Conservation (phyloP, 2,888 invertebrate species). For the Phyllotreta striolata region DNA sequence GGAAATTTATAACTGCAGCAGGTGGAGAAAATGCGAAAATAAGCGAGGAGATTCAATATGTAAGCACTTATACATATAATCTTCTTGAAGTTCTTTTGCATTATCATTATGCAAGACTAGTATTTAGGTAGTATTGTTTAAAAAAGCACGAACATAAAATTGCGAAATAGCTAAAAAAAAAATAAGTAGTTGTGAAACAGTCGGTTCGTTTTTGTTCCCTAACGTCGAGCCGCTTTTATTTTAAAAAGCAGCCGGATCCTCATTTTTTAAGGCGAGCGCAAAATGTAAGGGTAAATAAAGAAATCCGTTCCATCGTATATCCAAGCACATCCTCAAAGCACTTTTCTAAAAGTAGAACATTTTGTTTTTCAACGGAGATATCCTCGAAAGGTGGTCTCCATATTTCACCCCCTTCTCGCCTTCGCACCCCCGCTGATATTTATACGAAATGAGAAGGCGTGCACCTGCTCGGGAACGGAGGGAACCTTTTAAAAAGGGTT, state of each 20-base stretch:
- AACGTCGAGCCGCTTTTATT: no score
- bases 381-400: constrained; percentile 29
- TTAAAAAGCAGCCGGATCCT: neutral
- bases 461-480: constrained; percentile 24
- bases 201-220: no score
- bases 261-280: neutral
- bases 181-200: no score
- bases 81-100: no score
- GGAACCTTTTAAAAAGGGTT: constrained; percentile 23
- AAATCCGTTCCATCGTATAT: constrained; percentile 18
- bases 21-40: no score
- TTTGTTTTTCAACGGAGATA: constrained; percentile 28
- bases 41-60: no score
- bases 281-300: constrained; percentile 28
- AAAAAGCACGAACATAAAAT: no score
- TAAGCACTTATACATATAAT: no score
- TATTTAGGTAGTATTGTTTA: no score
- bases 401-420: constrained; percentile 25
- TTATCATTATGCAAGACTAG: no score
- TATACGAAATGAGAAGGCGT: constrained; percentile 33
- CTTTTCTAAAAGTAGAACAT: constrained; percentile 29
- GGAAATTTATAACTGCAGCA: no score
- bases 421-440: constrained; percentile 19
- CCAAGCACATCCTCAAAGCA: constrained; percentile 23
- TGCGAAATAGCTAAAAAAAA: no score